phyloP scores from a whole-genome alignment of 2,113 vertebrate species.

The Craseonycteris thonglongyai region DNA sequence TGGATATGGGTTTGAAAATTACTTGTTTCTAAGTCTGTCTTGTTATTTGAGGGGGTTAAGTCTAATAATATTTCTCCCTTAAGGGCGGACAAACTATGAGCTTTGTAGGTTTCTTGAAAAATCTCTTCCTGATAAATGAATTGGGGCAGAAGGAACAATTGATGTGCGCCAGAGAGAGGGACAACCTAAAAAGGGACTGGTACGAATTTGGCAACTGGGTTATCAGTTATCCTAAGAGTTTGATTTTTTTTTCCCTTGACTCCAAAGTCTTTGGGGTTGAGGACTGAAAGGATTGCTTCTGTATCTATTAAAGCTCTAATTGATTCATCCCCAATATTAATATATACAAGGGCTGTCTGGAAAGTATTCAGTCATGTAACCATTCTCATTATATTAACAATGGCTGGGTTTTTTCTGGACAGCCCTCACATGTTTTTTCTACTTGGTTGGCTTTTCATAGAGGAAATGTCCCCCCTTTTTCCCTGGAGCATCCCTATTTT shows the following conservation, averaged over 20 bases:
- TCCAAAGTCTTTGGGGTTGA: not conserved
- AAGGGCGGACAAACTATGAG: not conserved
- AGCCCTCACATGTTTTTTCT: too few species aligned
- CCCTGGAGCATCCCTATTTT: not conserved
- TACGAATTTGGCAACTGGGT: not conserved
- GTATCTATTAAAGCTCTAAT: not conserved
- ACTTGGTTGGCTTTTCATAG: not conserved
- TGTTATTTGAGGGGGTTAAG: not conserved
- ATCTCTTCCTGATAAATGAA: not conserved
- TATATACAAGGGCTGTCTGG: too few species aligned
- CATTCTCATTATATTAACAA: too few species aligned
- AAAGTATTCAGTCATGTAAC: too few species aligned
- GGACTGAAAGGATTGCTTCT: not conserved
- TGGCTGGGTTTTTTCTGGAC: too few species aligned
- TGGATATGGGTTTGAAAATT: not conserved
- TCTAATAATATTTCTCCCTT: not conserved
- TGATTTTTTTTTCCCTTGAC: not conserved
- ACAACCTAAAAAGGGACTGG: not conserved
- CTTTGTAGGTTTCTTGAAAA: not conserved
- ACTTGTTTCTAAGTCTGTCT: not conserved
- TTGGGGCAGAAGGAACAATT: not conserved
- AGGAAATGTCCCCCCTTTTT: not conserved
- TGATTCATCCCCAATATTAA: not conserved
- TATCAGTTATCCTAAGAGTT: not conserved
- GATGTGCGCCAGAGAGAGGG: not conserved